Conservation (phyloP, 2,797 vertebrate species). For the Picus viridis region DNA sequence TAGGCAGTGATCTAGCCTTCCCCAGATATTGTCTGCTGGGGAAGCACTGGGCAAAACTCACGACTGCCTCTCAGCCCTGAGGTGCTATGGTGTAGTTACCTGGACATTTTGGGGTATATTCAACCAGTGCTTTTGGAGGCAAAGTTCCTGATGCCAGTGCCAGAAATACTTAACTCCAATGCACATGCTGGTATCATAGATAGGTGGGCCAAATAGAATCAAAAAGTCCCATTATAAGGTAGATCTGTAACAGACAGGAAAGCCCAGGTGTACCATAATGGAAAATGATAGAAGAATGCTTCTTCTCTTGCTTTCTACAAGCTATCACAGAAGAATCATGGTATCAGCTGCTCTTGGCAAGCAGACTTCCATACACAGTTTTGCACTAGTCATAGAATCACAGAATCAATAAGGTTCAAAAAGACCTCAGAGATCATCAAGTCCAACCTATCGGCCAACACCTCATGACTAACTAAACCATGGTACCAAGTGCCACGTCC, state of each 20-base stretch:
- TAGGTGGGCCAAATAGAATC: neutral
- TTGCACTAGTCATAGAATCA: too few relatives aligned
- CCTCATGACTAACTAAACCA: too few relatives aligned
- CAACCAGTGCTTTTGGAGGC: neutral
- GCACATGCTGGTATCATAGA: neutral
- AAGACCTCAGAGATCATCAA: too few relatives aligned
- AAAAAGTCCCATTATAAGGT: neutral
- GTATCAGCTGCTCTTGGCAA: neutral
- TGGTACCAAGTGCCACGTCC: too few relatives aligned
- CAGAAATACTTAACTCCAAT: neutral
- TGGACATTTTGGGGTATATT: neutral
- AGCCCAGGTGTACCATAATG: neutral
- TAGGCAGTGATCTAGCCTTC: neutral
- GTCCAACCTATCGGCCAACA: too few relatives aligned
- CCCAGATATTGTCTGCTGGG: neutral
- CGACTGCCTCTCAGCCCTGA: neutral
- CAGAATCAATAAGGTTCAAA: too few relatives aligned
- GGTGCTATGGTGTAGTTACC: accelerated
- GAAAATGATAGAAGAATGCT: neutral
- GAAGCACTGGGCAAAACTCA: neutral
- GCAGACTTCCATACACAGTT: neutral
- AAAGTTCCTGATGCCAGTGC: neutral
- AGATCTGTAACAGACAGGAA: neutral
- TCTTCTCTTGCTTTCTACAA: neutral
- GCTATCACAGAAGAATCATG: accelerated